Percentiles rank a stretch among this genome's conserved stretches.
These are phyloP conservation scores for Unio pictorum DNA, from an alignment of 2,888 invertebrate species.

Conservation along the genomic window DNA sequence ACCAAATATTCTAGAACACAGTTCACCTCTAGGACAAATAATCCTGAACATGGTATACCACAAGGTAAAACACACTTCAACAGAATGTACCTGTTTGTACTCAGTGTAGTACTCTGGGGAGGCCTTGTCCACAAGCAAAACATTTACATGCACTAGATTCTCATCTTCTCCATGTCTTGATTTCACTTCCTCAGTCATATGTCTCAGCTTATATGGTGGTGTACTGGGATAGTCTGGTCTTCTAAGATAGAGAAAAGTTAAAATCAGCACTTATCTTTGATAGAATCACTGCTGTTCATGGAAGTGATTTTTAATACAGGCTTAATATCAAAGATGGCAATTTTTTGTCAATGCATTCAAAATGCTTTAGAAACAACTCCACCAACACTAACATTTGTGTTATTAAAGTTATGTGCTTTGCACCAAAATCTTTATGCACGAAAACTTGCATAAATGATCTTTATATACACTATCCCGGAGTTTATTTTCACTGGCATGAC, in stretches of 20 bases:
- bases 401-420: neutral
- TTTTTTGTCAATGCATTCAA: neutral
- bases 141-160: constrained; percentile 83
- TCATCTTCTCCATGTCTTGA: constrained; percentile 34
- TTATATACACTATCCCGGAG: too few species aligned
- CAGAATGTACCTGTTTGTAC: constrained; percentile 75
- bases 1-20: too few species aligned
- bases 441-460: neutral
- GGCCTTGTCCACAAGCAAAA: constrained; percentile 78
- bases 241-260: neutral
- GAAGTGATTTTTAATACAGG: neutral
- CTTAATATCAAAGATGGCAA: neutral
- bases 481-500: too few species aligned
- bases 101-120: constrained; percentile 79
- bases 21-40: too few species aligned
- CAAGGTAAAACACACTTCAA: too few species aligned
- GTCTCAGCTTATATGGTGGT: constrained; percentile 75
- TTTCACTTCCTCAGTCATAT: too few species aligned
- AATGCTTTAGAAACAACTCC: neutral
- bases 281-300: neutral
- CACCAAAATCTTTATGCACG: neutral
- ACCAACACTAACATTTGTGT: neutral
- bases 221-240: constrained; percentile 71
- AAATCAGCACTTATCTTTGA: neutral
- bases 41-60: too few species aligned